These are phyloP conservation scores for Psylliodes chrysocephalus DNA, from an alignment of 2,888 invertebrate species.

Conservation along the genomic window DNA sequence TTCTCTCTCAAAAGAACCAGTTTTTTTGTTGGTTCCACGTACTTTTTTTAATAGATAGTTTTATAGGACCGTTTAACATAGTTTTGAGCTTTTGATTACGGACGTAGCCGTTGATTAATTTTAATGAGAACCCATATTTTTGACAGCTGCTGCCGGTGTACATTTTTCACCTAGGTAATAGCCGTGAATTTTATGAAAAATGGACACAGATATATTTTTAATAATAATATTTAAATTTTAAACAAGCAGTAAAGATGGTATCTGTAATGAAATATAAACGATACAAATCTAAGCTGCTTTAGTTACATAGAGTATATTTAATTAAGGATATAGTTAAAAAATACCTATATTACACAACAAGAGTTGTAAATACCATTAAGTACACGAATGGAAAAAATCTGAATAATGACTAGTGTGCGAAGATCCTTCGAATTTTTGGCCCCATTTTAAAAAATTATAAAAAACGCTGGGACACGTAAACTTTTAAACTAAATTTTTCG, in stretches of 20 bases:
- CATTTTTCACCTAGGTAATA: background rate
- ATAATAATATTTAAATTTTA: background rate
- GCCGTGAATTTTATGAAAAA: background rate
- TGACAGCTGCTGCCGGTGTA: conserved; percentile 9
- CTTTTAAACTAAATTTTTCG: too few species aligned
- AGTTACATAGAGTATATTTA: too few species aligned
- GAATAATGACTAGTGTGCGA: too few species aligned
- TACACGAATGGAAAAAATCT: too few species aligned
- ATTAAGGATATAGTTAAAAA: too few species aligned
- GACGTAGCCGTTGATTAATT: background rate
- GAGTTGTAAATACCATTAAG: too few species aligned
- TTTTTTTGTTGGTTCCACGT: background rate
- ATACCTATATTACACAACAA: too few species aligned
- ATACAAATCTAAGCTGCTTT: too few species aligned
- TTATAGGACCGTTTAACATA: conserved; percentile 5
- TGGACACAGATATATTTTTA: background rate
- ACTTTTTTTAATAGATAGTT: background rate
- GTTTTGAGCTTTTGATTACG: conserved; percentile 8
- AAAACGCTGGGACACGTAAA: too few species aligned
- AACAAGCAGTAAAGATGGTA: background rate
- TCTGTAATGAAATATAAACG: background rate
- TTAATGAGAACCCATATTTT: conserved; percentile 4
- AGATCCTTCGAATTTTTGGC: too few species aligned
- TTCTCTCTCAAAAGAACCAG: conserved; percentile 13
- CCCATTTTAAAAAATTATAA: too few species aligned